Evolutionary conservation across 2,888 invertebrate genomes (phyloP).

Genomic region (Trissoscelio sp.): DNA sequence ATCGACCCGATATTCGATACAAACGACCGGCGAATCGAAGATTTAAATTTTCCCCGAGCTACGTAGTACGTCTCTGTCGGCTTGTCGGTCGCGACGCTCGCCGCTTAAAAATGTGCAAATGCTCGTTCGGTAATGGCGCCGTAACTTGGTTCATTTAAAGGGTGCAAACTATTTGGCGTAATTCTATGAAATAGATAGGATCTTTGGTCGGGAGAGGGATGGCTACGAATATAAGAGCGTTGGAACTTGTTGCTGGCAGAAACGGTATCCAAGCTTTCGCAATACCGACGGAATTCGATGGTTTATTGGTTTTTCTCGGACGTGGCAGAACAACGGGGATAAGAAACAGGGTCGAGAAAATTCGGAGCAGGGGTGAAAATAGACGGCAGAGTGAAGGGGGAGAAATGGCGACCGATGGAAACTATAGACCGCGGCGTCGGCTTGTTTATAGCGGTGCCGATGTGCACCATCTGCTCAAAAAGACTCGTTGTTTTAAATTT

Average conservation of each 20-base stretch:
- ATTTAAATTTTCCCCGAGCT: slow-evolving; percentile 43
- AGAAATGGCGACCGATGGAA: slow-evolving; percentile 62
- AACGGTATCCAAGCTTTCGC: slow-evolving; percentile 75
- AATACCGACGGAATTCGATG: slow-evolving; percentile 82
- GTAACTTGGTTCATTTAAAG: slow-evolving; percentile 60
- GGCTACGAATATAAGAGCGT: slow-evolving; percentile 78
- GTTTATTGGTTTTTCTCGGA: slow-evolving; percentile 82
- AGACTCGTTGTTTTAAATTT: slow-evolving; percentile 80
- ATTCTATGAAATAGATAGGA: slow-evolving; percentile 68
- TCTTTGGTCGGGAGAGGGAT: slow-evolving; percentile 71
- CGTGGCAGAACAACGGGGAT: slow-evolving; percentile 75
- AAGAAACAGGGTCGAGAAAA: slow-evolving; percentile 62
- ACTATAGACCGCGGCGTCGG: slow-evolving; percentile 77
- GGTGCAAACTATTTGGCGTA: slow-evolving; percentile 59
- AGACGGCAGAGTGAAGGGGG: slow-evolving; percentile 46
- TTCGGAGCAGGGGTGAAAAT: slow-evolving; percentile 44
- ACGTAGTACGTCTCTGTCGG: slow-evolving; percentile 32
- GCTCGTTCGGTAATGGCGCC: slow-evolving; percentile 34
- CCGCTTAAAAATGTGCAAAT: slow-evolving; percentile 48
- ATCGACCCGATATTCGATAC: slow-evolving; percentile 46
- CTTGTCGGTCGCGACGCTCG: slow-evolving; percentile 10
- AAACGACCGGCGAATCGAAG: slow-evolving; percentile 33
- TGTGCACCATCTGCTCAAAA: slow-evolving; percentile 80
- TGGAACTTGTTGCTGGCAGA: slow-evolving; percentile 81
- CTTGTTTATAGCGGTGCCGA: slow-evolving; percentile 81